phyloP scores from a whole-genome alignment of 2,113 vertebrate species.

The Astur gentilis region DNA sequence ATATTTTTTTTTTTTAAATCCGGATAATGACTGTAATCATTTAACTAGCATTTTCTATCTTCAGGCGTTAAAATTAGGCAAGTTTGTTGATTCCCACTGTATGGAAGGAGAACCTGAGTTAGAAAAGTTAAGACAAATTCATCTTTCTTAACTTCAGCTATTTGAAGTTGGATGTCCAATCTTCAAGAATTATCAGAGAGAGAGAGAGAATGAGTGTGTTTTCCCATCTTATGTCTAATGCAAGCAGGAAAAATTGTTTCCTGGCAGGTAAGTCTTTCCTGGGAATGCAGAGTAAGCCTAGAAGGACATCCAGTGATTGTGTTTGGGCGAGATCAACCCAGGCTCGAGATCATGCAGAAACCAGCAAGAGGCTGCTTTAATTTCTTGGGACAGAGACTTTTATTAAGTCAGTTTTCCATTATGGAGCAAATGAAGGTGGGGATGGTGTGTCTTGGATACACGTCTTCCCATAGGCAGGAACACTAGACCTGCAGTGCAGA shows the following conservation, averaged over 20 bases:
- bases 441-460: background rate
- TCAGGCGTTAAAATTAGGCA: background rate
- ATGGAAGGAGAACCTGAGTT: background rate
- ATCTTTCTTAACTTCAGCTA: background rate
- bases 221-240: background rate
- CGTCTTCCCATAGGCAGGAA: background rate
- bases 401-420: background rate
- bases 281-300: background rate
- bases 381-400: background rate
- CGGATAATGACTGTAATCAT: background rate
- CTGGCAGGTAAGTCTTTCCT: background rate
- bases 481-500: background rate
- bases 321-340: background rate
- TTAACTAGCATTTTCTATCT: background rate
- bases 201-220: background rate
- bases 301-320: background rate
- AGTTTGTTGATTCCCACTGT: background rate
- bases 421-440: background rate
- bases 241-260: background rate
- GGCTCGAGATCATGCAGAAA: background rate
- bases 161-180: background rate
- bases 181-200: background rate
- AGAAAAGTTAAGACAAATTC: background rate
- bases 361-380: background rate
- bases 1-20: background rate